These are phyloP conservation scores for Platycercus adscitus DNA, from an alignment of 2,113 vertebrate species.

Conservation along the genomic window DNA sequence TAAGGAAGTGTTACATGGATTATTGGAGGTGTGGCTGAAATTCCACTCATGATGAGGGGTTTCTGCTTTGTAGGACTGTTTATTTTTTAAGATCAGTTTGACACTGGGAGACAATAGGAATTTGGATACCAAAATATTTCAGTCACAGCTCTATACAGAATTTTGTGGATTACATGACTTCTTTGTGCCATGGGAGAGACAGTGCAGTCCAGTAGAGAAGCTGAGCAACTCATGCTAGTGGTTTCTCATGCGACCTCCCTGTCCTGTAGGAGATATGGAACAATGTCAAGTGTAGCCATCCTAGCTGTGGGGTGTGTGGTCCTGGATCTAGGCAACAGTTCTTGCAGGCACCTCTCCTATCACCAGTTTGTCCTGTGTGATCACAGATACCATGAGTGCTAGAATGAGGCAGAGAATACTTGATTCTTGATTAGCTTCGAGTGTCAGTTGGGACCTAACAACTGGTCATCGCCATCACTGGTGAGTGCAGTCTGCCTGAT, in stretches of 20 bases:
- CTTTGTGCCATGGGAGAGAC: neutral
- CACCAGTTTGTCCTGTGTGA: neutral
- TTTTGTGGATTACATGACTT: neutral
- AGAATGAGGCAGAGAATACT: neutral
- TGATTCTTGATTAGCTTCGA: neutral
- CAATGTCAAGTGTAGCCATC: neutral
- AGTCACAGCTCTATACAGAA: neutral
- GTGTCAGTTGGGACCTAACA: neutral
- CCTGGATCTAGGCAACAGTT: neutral
- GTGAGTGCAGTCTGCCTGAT: neutral
- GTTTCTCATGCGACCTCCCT: neutral
- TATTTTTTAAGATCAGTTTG: neutral
- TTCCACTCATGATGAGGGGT: neutral
- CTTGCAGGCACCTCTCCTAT: neutral
- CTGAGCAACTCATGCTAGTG: neutral
- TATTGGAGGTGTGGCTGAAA: neutral
- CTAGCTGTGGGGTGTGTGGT: neutral
- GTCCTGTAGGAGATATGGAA: neutral
- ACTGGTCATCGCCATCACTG: neutral
- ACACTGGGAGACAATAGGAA: neutral
- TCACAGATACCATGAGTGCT: neutral
- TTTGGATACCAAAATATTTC: neutral
- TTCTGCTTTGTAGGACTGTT: neutral
- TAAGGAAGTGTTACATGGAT: neutral
- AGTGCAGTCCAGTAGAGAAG: neutral